Base-by-base conservation (phyloP, 1,140 invertebrate species). In the Drosophila ohnishii region DNA sequence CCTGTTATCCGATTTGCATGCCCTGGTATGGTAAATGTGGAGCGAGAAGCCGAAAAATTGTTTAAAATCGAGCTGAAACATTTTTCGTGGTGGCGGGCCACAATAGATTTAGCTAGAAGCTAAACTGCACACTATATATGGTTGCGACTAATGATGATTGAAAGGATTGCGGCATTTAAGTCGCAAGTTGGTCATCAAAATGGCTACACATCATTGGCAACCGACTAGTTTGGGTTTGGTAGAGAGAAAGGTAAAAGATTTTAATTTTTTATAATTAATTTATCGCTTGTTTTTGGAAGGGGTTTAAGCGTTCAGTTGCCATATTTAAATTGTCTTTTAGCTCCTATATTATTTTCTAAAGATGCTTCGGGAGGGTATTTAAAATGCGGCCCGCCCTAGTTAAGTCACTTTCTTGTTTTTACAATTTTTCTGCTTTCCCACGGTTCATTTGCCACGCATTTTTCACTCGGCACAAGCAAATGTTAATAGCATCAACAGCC, bases 1-100 rank as follows among this genome's bases (percentile, higher is more conserved):
- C 19, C 51, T 53, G 75, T 85, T 85, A 84, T 80, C 81, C 72
- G 77, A 84, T 84, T 84, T 82, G 53, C 80, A 78, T 75, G 51
- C 42, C 48, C 42, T 53, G 64, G 45, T 69, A 55, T 53, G 64
- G 45, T 69, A 55, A 62, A 73, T 74, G 58, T 5, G 1, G 37
- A 51, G 50, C 48, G 53, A 64, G 61, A 66, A 55, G 47, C 65
- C 61, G 62, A 74, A 74, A 74, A 74, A 74, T 74, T 48, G 70
- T 74, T 74, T 76, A 80, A 80, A 76, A 85, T 72, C 75, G 76
- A 30, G 42, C 39, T 51, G 50, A 76, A 48, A 55, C 35, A 39
- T 62, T 42, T 48, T 51, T 37, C 34, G 39, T 32, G 25, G 47
- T 47, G 42, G 47, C 16, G 22, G 40, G n/a, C 34, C 22, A 14